Evolutionary conservation across 1,140 invertebrate species (phyloP).

Genomic region (Halyomorpha halys): DNA sequence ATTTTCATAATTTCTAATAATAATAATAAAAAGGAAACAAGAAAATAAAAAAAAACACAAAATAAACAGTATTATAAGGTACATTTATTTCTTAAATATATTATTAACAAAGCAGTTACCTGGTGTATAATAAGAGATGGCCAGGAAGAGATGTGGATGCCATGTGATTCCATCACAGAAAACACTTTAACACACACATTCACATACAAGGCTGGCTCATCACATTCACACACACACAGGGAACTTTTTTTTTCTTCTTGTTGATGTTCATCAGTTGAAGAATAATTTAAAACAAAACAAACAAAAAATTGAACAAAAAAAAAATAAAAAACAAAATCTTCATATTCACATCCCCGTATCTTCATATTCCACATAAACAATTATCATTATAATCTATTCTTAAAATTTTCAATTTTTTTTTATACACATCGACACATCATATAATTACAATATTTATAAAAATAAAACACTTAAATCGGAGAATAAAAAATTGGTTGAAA

Average conservation of each 20-base stretch:
- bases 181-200: constrained; percentile 17
- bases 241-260: constrained; percentile 8
- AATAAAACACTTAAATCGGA: constrained; percentile 17
- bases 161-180: constrained; percentile 5
- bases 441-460: constrained; percentile 20
- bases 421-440: constrained; percentile 14
- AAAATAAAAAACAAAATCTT: neutral
- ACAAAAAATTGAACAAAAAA: too few relatives aligned
- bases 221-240: constrained; percentile 16
- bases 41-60: constrained; percentile 4
- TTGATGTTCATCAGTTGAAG: too few relatives aligned
- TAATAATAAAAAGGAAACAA: neutral
- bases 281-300: too few relatives aligned
- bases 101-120: constrained; percentile 8
- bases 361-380: too few relatives aligned
- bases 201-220: constrained; percentile 12
- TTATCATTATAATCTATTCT: neutral
- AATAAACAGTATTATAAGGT: neutral
- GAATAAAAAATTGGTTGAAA: constrained; percentile 15
- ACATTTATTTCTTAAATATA: constrained; percentile 12
- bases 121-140: constrained; percentile 9
- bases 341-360: constrained; percentile 11
- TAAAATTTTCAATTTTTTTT: constrained; percentile 7
- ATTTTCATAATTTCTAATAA: neutral
- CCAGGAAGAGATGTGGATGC: constrained; percentile 7